Evolutionary conservation across 2,797 vertebrate genomes (phyloP), one percentile per base, ranked within the genome.

Genomic region (Pangasius djambal): DNA sequence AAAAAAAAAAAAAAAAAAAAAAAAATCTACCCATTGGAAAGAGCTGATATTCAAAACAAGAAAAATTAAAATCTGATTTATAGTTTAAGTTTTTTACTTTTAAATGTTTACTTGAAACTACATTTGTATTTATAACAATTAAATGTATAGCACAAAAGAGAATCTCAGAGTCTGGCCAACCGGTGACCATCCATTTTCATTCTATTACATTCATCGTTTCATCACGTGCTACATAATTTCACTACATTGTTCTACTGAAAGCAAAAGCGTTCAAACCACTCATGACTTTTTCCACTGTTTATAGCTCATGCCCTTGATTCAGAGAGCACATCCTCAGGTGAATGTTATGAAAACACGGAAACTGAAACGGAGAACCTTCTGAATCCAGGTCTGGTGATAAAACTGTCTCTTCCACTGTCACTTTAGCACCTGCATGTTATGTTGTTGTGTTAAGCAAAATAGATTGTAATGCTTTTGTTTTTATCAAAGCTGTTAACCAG

Each of bases 281-380:
- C 1, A 77, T 77, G 3, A 65, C 7, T 37, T 18, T 28, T 85
- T 69, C 65, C 48, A 63, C 22, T 63, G 37, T 69, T 18, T 79
- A 52, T 6, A 86, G 86, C 20, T 84, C 40, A 52, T 88, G 63
- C n/a, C 6, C 50, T 37, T 85, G 88, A 91, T 81, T 89, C 89
- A 48, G 88, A 86, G 34, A 92, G 90, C 84, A 92, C 87, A 31
- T 92, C 89, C 9, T 91, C 90, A 72, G 91, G 87, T n/a, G 90
- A 91, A 86, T 89, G 84, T 48, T 91, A 90, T 70, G 55, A 89
- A 85, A 92, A 91, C 57, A 79, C 70, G 31, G 18, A 83, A 67
- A 25, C 48, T 31, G 67, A 37, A 34, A 37, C 3, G 18, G 70
- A 90, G 55, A 31, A 86, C 48, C 28, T 83, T 63, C 22, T 70